Percentiles rank a stretch among this genome's conserved stretches.
Conservation (phyloP, 2,888 invertebrate genomes). For the Lomographa bimaculata region DNA sequence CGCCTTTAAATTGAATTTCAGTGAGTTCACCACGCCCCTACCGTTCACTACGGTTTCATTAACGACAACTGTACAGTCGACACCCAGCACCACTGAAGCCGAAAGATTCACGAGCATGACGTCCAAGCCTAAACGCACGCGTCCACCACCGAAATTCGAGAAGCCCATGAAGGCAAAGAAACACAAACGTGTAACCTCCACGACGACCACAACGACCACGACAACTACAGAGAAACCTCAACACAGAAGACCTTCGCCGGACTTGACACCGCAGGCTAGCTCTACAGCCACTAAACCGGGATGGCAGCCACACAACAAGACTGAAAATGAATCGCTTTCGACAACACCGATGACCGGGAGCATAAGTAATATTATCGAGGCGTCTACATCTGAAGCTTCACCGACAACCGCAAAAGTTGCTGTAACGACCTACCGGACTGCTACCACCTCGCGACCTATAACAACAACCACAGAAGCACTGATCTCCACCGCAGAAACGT, state of each 20-base stretch:
- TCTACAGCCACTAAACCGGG: constrained; percentile 49
- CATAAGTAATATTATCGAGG: constrained; percentile 10
- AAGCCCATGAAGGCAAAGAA: constrained; percentile 66
- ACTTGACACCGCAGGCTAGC: constrained; percentile 64
- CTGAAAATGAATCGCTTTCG: constrained; percentile 38
- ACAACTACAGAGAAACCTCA: constrained; percentile 43
- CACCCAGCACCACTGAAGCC: constrained; percentile 23
- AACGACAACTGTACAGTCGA: constrained; percentile 27
- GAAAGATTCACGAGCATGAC: constrained; percentile 42
- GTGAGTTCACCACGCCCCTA: constrained; percentile 41
- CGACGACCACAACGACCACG: constrained; percentile 50
- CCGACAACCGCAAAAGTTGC: constrained; percentile 38
- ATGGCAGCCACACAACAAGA: constrained; percentile 38
- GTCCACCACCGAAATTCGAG: constrained; percentile 64
- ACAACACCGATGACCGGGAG: constrained; percentile 29
- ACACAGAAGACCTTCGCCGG: constrained; percentile 52
- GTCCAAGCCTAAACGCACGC: constrained; percentile 57
- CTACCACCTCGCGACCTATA: constrained; percentile 34
- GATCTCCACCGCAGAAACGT: constrained; percentile 32
- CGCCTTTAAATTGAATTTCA: constrained; percentile 44
- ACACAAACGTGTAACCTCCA: constrained; percentile 63
- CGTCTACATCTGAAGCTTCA: constrained; percentile 20
- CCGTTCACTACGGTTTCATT: constrained; percentile 37
- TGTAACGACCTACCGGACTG: constrained; percentile 30
- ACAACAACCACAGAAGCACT: constrained; percentile 32